Conservation (phyloP, 1,140 invertebrate species). For the Acromyrmex echinatior region DNA sequence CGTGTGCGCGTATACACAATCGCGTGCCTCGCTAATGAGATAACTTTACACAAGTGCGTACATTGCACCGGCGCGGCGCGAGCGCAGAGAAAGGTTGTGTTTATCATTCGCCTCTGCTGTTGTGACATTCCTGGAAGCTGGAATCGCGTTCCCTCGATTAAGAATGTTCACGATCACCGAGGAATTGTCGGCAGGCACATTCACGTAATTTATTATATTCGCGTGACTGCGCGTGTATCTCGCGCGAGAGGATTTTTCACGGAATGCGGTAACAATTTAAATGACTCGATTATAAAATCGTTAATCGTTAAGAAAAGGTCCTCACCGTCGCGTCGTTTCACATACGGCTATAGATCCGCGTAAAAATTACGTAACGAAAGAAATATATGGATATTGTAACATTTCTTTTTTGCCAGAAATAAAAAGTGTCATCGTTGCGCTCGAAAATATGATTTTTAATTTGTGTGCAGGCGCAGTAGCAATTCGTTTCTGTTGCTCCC, state of each 20-base stretch:
- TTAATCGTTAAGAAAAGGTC: background rate
- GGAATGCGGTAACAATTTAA: background rate
- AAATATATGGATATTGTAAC: background rate
- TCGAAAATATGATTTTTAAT: background rate
- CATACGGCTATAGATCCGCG: too few relatives aligned
- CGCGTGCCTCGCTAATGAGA: conserved; percentile 57
- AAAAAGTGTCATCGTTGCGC: background rate
- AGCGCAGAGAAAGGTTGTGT: conserved; percentile 56
- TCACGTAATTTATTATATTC: conserved; percentile 44
- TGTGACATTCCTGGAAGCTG: conserved; percentile 44
- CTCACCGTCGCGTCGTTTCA: background rate
- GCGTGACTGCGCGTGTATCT: conserved; percentile 6
- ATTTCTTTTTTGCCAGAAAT: background rate
- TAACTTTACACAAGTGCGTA: conserved; percentile 21
- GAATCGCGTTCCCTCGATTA: conserved; percentile 28
- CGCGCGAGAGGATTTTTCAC: background rate
- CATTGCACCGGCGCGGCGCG: conserved; percentile 2
- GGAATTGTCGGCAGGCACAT: background rate
- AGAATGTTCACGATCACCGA: conserved; percentile 6
- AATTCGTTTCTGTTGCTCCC: background rate
- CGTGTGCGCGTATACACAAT: background rate
- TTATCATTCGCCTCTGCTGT: conserved; percentile 46
- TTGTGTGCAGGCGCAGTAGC: conserved; percentile 19
- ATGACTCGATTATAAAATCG: background rate
- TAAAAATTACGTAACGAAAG: background rate